These are phyloP conservation scores for Philaethria dido DNA, from an alignment of 2,888 invertebrate genomes.

Conservation along the genomic window DNA sequence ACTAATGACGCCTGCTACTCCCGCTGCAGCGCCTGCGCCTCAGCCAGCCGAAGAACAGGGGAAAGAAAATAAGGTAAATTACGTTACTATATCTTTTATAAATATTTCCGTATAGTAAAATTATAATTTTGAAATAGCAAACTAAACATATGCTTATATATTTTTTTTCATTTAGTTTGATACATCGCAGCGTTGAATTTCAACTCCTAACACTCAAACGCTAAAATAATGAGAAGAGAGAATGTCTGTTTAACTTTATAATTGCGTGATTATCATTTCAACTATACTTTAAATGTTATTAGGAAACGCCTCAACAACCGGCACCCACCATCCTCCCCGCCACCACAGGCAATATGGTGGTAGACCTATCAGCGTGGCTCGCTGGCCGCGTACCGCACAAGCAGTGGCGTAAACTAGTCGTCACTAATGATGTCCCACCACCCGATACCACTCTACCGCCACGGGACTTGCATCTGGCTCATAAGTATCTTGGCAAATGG, in stretches of 20 bases:
- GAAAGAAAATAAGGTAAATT: conserved; percentile 65
- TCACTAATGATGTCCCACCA: conserved; percentile 47
- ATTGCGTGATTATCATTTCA: too few relatives aligned
- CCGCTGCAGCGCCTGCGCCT: conserved; percentile 44
- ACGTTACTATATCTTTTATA: neutral
- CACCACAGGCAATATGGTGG: conserved; percentile 67
- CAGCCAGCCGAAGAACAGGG: conserved; percentile 56
- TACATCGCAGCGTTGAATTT: too few relatives aligned
- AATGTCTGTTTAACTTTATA: too few relatives aligned
- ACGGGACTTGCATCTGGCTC: conserved; percentile 66
- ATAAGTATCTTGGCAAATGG: conserved; percentile 74
- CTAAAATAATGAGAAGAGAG: too few relatives aligned
- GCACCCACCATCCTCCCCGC: conserved; percentile 31
- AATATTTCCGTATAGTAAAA: too few relatives aligned
- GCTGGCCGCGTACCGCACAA: conserved; percentile 70
- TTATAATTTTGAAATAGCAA: too few relatives aligned
- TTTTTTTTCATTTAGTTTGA: too few relatives aligned
- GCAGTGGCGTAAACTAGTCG: conserved; percentile 69
- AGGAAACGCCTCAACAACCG: conserved; percentile 28
- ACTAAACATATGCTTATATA: too few relatives aligned
- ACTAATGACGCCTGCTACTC: conserved; percentile 87
- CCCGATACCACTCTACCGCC: conserved; percentile 50
- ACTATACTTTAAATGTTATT: too few relatives aligned
- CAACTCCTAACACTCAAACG: too few relatives aligned
- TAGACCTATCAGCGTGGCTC: conserved; percentile 82